phyloP scores from a whole-genome alignment of 2,113 vertebrate genomes.

The Charadrius vociferus region DNA sequence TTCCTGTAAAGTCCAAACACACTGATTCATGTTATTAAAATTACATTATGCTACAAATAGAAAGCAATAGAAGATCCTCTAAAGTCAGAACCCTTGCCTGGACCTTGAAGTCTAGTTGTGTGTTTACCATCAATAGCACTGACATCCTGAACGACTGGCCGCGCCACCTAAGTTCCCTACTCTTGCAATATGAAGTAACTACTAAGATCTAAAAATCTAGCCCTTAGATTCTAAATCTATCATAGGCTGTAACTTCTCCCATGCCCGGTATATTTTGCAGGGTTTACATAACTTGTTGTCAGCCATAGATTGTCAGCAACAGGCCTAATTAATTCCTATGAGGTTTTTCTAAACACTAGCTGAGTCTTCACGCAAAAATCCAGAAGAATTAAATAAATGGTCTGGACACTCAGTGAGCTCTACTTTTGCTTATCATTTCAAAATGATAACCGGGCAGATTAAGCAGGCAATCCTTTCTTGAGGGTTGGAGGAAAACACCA shows the following conservation, averaged over 20 bases:
- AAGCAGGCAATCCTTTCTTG: not conserved
- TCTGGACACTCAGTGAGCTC: not conserved
- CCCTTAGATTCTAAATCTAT: not conserved
- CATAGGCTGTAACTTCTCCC: not conserved
- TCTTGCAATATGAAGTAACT: not conserved
- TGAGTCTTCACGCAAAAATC: not conserved
- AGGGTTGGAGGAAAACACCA: not conserved
- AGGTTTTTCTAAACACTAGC: not conserved
- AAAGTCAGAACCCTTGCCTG: not conserved
- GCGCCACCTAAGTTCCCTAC: not conserved
- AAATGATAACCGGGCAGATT: not conserved
- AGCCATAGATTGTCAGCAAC: not conserved
- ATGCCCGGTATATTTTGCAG: not conserved
- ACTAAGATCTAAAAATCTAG: not conserved
- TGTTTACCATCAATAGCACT: not conserved
- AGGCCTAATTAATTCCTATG: not conserved
- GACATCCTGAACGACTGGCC: not conserved
- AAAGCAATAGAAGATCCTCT: not conserved
- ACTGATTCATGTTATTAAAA: not conserved
- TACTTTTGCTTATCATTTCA: not conserved
- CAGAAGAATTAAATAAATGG: not conserved
- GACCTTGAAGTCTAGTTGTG: not conserved
- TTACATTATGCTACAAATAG: not conserved
- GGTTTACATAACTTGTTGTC: not conserved
- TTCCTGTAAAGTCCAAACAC: not conserved